These are phyloP conservation scores for Arrhamphus sclerolepis DNA, from an alignment of 2,797 vertebrate genomes.

Conservation along the genomic window DNA sequence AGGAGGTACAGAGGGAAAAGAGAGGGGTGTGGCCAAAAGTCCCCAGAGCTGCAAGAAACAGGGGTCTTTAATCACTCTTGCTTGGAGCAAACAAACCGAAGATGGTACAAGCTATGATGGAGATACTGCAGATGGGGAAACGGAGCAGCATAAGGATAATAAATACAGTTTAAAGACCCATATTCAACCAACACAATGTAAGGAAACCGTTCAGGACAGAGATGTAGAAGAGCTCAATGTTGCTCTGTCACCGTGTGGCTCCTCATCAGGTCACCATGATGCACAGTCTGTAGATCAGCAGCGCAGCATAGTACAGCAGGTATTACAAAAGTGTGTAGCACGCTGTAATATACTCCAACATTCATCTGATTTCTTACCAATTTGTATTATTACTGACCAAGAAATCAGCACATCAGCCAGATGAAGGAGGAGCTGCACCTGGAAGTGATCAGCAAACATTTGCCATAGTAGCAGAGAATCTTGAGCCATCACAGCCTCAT, in stretches of 20 bases:
- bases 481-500: slow-evolving; percentile 6
- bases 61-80: slow-evolving; percentile 78
- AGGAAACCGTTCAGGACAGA: slow-evolving; percentile 16
- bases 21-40: background rate
- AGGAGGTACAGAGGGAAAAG: slow-evolving; percentile 10
- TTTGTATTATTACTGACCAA: slow-evolving; percentile 16
- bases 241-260: slow-evolving; percentile 10
- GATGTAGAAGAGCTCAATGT: slow-evolving; percentile 13
- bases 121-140: slow-evolving; percentile 4
- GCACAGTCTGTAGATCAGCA: slow-evolving; percentile 35
- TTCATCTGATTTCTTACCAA: slow-evolving; percentile 4
- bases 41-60: slow-evolving; percentile 70
- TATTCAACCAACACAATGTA: slow-evolving; percentile 14
- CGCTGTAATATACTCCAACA: background rate
- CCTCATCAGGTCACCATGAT: slow-evolving; percentile 1
- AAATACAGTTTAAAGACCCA: slow-evolving; percentile 1
- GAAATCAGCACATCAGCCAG: slow-evolving; percentile 5
- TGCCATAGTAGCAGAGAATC: slow-evolving; percentile 12
- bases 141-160: slow-evolving; percentile 9
- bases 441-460: slow-evolving; percentile 17
- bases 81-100: slow-evolving; percentile 78
- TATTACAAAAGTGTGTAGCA: slow-evolving; percentile 19
- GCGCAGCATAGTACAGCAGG: slow-evolving; percentile 39
- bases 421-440: slow-evolving; percentile 11
- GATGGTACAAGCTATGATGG: slow-evolving; percentile 21